Percentiles rank a stretch among this genome's conserved stretches.
phyloP scores from a whole-genome alignment of 2,888 invertebrate species.

The Acronicta leporina region DNA sequence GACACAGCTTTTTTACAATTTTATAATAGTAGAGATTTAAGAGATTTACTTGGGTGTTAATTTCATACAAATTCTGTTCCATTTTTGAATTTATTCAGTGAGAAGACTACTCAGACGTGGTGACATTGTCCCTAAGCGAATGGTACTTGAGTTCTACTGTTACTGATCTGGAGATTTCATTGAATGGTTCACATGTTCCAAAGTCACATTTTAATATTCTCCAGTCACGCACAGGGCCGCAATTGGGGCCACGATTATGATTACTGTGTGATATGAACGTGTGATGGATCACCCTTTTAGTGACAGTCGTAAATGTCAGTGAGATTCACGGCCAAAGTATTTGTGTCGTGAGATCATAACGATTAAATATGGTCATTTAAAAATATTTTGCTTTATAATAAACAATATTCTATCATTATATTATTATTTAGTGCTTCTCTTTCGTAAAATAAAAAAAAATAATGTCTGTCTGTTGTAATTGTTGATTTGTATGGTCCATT shows the following conservation, averaged over 20 bases:
- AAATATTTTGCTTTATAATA: slow-evolving; percentile 4
- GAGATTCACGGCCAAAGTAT: slow-evolving; percentile 42
- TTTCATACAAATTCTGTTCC: no score
- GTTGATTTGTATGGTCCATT: slow-evolving; percentile 16
- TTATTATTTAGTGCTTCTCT: background rate
- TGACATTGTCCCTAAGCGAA: no score
- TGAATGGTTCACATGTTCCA: slow-evolving; percentile 30
- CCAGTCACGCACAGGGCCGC: slow-evolving; percentile 44
- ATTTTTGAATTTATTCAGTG: background rate
- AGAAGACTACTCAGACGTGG: no score
- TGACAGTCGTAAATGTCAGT: slow-evolving; percentile 18
- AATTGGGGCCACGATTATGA: slow-evolving; percentile 38
- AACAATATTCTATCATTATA: slow-evolving; percentile 3
- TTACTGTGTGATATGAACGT: slow-evolving; percentile 17
- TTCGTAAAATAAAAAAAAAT: slow-evolving; percentile 9
- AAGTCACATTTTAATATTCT: slow-evolving; percentile 38
- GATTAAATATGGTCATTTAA: slow-evolving; percentile 24
- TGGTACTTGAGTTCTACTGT: background rate
- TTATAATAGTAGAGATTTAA: no score
- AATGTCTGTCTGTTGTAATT: slow-evolving; percentile 22
- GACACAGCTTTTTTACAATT: no score
- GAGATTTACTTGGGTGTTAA: no score
- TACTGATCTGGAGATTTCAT: background rate
- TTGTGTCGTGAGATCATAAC: slow-evolving; percentile 23
- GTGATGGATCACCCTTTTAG: slow-evolving; percentile 38